Base-by-base conservation (phyloP, 2,888 invertebrate genomes). In the Leucophora obtusa region DNA sequence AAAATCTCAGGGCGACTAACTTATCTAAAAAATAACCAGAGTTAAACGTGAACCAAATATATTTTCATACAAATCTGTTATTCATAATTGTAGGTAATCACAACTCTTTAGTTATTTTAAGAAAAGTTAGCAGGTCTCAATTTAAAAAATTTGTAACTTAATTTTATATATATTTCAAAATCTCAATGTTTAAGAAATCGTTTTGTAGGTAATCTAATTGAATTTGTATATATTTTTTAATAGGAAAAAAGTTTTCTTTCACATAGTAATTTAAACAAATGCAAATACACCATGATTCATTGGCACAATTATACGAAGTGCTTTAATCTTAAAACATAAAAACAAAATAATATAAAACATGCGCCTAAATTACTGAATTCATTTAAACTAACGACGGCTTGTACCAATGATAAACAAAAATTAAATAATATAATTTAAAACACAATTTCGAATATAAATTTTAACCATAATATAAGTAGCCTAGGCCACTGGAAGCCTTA, bases 401-500 rank as follows among this genome's bases (percentile, higher is more conserved):
- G 54, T 33, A 66, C 60, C 77, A 78, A 78, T 60, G 66, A 56
- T 54, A 17, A 54, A 18, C 14, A 28, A 28, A 6, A 28, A 6
- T 28, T 1, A 35, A 59, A 38, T 33, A 43, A n/a, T 17, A 28
- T 14, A 33, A 59, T 17, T 24, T 0, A 17, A 58, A 47, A 62
- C 9, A 60, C 4, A 47, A 69, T 66, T 38, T 15, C 71, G 58
- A 66, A 74, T 62, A 62, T 33, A 70, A n/a, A 65, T 63, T 66
- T 75, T 72, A 72, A 65, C 59, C 69, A 65, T 66, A 68, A 69
- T 72, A 76, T 77, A 81, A 77, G 63, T 78, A 76, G 73, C 76
- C 78, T 72, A 65, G 63, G 71, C 71, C 70, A 74, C 69, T 82
- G 82, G 82, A 79, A 82, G 82, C 79, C 75, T 72, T 81, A 70